Percentiles rank a stretch among this genome's conserved stretches.
Evolutionary conservation across 2,113 vertebrate species (phyloP).

Genomic region (Platycercus adscitus): DNA sequence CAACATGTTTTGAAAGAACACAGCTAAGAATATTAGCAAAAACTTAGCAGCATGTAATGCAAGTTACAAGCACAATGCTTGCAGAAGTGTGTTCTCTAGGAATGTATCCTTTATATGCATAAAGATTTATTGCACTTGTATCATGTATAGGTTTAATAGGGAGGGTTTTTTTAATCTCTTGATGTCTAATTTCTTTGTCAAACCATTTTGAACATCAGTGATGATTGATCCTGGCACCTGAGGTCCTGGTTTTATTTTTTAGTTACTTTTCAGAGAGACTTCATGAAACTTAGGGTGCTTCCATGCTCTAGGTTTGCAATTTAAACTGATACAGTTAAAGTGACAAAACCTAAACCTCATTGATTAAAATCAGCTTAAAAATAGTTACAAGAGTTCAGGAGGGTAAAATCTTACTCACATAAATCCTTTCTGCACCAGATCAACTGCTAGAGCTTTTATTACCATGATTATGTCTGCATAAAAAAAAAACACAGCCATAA

Average conservation of each 20-base stretch:
- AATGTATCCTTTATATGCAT: background rate
- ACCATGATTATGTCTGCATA: background rate
- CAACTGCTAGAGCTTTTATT: background rate
- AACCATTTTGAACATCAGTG: background rate
- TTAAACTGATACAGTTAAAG: background rate
- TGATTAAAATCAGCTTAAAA: background rate
- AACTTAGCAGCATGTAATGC: background rate
- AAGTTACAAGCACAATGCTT: background rate
- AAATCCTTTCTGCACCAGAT: background rate
- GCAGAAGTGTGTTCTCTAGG: background rate
- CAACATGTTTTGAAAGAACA: background rate
- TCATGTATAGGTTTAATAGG: background rate
- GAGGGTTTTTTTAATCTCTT: background rate
- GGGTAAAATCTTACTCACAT: background rate
- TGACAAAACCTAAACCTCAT: background rate
- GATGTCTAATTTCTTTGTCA: background rate
- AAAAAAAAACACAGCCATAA: background rate
- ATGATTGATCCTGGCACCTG: background rate
- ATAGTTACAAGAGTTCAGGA: background rate
- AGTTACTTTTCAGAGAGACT: background rate
- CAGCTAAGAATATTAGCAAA: background rate
- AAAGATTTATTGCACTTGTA: background rate
- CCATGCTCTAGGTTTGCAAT: background rate
- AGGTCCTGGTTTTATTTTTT: background rate
- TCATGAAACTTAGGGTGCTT: background rate